phyloP scores from a whole-genome alignment of 2,888 invertebrate genomes.

The Xestia xanthographa region DNA sequence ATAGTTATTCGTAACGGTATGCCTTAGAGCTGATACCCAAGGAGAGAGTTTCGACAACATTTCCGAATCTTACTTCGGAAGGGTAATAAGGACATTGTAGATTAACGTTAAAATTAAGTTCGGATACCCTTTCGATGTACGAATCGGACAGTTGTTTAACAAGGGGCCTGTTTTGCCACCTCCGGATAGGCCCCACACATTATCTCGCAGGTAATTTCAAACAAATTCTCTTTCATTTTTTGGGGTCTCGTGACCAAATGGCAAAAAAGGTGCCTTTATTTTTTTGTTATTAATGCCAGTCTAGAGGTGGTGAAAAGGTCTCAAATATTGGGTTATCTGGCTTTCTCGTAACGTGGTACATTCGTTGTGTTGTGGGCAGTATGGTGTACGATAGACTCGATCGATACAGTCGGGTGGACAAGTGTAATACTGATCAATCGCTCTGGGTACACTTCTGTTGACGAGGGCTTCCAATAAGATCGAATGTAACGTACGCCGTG shows the following conservation, averaged over 20 bases:
- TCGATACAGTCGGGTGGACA: constrained; percentile 46
- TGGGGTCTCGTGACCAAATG: background rate
- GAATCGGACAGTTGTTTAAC: constrained; percentile 24
- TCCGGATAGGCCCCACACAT: background rate
- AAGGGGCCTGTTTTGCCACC: constrained; percentile 1
- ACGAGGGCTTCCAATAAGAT: constrained; percentile 10
- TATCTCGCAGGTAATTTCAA: background rate
- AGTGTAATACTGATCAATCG: constrained; percentile 39
- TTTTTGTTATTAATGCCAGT: background rate
- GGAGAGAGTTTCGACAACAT: constrained; percentile 2
- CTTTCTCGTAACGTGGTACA: constrained; percentile 36
- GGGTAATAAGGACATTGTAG: constrained; percentile 19
- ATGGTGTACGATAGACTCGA: constrained; percentile 37
- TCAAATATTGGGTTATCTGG: constrained; percentile 31
- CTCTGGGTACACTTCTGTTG: constrained; percentile 51
- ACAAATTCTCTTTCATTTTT: background rate
- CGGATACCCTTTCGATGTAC: constrained; percentile 8
- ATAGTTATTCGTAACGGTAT: constrained; percentile 59
- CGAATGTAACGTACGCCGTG: background rate
- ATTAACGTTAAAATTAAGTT: constrained; percentile 34
- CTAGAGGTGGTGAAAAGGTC: background rate
- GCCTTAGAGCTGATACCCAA: constrained; percentile 54
- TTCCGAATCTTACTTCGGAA: constrained; percentile 27
- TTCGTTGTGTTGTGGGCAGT: constrained; percentile 41
- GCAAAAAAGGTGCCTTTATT: background rate